Percentiles rank a stretch among this genome's conserved stretches.
Evolutionary conservation across 2,797 vertebrate genomes (phyloP).

Genomic region (Uromys caudimaculatus): DNA sequence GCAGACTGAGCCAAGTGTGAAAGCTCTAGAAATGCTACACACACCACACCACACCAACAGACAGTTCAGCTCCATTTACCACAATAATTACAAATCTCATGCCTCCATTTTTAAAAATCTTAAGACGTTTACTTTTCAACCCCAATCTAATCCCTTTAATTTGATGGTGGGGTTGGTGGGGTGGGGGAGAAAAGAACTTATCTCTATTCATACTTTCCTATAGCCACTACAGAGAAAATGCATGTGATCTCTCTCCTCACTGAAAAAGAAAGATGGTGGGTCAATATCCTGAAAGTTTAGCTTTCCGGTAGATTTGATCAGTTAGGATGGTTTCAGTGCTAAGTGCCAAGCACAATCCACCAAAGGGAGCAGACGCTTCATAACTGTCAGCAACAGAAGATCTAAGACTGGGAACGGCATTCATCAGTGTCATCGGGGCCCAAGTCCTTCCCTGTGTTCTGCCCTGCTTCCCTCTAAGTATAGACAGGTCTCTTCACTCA

Average conservation of each 20-base stretch:
- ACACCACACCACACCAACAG: not conserved
- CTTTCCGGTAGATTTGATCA: not conserved
- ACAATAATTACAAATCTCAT: constrained; percentile 57
- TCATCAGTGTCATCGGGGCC: not conserved
- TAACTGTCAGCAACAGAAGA: not conserved
- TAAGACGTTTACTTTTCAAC: not conserved
- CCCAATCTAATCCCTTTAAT: not conserved
- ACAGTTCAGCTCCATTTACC: constrained; percentile 53
- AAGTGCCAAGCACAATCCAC: not conserved
- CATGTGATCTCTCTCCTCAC: not conserved
- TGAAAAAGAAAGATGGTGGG: not conserved
- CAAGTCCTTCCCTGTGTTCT: not conserved
- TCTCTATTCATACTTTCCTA: not conserved
- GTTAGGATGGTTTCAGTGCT: not conserved
- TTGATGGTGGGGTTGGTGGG: not conserved
- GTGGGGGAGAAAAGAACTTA: rapidly evolving
- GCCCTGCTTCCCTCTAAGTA: not conserved
- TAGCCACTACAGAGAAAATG: not conserved
- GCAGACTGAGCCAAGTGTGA: constrained; percentile 51
- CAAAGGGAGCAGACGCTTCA: not conserved
- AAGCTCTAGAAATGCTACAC: constrained; percentile 68
- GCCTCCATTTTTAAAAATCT: not conserved
- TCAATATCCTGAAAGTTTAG: not conserved
- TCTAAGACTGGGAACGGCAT: rapidly evolving
- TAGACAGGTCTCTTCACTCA: not conserved